These are phyloP conservation scores for Diacarnus erythraeanus DNA, from an alignment of 37 sponge, comb jelly and placozoan species.

Conservation along the genomic window DNA sequence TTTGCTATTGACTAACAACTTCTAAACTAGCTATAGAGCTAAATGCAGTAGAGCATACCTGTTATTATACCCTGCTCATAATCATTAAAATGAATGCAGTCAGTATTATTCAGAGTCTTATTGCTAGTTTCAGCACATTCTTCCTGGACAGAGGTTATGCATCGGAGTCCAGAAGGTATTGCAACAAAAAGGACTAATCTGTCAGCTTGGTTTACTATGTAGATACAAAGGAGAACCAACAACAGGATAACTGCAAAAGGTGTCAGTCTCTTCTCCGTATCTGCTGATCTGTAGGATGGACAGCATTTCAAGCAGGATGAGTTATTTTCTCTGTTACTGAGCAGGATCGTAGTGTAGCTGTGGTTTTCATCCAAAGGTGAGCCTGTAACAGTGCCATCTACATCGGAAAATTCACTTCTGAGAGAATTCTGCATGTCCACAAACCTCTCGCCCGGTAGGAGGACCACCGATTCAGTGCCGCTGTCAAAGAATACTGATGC, in stretches of 20 bases:
- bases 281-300: constrained; percentile 16
- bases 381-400: background rate
- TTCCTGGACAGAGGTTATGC: constrained; percentile 7
- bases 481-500: background rate
- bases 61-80: constrained; percentile 83
- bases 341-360: background rate
- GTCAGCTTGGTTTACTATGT: constrained; percentile 89
- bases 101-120: background rate
- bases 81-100: constrained; percentile 74
- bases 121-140: constrained; percentile 17
- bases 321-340: background rate
- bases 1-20: no score
- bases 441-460: background rate
- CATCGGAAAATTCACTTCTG: background rate
- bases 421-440: no score
- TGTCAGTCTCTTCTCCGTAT: constrained; percentile 37
- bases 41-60: constrained; percentile 11
- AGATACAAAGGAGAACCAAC: constrained; percentile 58
- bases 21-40: no score
- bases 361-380: background rate
- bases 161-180: constrained; percentile 79
- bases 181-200: constrained; percentile 80
- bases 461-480: background rate
- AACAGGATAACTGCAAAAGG: constrained; percentile 66
- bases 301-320: background rate